Evolutionary conservation across 23 tunicate genomes (phyloP).

Genomic region (Styela plicata): DNA sequence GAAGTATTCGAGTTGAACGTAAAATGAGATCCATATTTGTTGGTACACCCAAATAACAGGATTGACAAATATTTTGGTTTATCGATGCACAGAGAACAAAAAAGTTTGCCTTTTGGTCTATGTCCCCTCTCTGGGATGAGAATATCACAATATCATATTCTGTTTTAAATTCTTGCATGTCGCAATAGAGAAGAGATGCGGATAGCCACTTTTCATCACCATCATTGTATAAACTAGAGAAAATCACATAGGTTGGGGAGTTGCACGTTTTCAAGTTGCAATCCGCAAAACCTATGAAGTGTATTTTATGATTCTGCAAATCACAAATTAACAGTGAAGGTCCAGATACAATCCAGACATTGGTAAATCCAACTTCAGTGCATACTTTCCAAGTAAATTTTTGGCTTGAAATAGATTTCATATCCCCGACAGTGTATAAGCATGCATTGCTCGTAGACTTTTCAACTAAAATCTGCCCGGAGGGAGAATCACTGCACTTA

Average conservation of each 20-base stretch:
- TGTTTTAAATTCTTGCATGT: not conserved
- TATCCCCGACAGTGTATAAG: not conserved
- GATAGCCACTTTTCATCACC: not conserved
- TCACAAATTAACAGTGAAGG: not conserved
- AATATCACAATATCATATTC: not conserved
- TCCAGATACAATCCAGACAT: not conserved
- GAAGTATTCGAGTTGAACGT: not conserved
- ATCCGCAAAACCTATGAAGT: not conserved
- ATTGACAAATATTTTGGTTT: not conserved
- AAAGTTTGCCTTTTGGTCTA: not conserved
- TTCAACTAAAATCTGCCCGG: not conserved
- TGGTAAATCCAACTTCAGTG: not conserved
- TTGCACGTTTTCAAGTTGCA: not conserved
- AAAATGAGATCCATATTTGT: not conserved
- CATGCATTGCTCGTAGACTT: not conserved
- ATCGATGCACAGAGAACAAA: not conserved
- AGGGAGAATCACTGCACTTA: not conserved
- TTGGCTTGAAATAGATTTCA: not conserved
- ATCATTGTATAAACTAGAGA: not conserved
- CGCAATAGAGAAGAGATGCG: not conserved
- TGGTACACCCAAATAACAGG: not conserved
- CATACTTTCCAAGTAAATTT: not conserved
- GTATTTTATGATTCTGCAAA: not conserved
- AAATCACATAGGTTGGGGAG: not conserved
- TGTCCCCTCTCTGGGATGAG: not conserved